A percentile compares a stretch with the other conserved stretches of the same genome.
Conservation (phyloP, 2,888 invertebrate species). For the Platycheirus albimanus region DNA sequence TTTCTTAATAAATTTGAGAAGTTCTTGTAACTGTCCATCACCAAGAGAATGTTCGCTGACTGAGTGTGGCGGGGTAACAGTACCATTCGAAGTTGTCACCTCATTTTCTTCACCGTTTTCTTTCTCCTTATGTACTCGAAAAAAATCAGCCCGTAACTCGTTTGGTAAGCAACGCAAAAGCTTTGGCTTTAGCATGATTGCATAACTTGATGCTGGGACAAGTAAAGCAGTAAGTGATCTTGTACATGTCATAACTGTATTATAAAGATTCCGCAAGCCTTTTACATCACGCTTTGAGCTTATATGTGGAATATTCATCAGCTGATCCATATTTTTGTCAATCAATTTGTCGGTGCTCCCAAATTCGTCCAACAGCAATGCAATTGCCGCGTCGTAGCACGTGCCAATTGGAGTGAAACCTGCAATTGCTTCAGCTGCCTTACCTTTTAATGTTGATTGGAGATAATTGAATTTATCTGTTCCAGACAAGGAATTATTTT, state of each 20-base stretch:
- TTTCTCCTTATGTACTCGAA: constrained; percentile 11
- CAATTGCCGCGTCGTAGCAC: constrained; percentile 25
- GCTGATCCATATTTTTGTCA: constrained; percentile 2
- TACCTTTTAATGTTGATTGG: constrained; percentile 22
- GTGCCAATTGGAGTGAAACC: constrained; percentile 19
- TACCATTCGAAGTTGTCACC: neutral
- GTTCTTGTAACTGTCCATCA: constrained; percentile 4
- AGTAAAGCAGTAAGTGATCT: constrained; percentile 19
- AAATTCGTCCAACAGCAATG: constrained; percentile 29
- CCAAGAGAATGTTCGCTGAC: constrained; percentile 4
- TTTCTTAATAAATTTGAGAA: constrained; percentile 18
- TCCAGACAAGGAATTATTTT: neutral
- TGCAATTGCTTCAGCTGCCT: neutral
- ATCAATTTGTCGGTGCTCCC: constrained; percentile 18
- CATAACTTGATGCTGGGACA: constrained; percentile 16
- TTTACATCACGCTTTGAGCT: constrained; percentile 13
- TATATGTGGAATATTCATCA: constrained; percentile 35
- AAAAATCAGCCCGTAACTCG: constrained; percentile 24
- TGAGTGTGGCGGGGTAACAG: constrained; percentile 5
- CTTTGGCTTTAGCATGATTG: constrained; percentile 36
- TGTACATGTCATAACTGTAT: constrained; percentile 25
- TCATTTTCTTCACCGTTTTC: neutral
- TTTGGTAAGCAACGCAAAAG: constrained; percentile 28
- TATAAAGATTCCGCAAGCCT: constrained; percentile 29
- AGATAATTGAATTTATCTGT: constrained; percentile 11